These are phyloP conservation scores for Pseudomyrmex gracilis DNA, from an alignment of 1,140 invertebrate genomes.

Conservation along the genomic window DNA sequence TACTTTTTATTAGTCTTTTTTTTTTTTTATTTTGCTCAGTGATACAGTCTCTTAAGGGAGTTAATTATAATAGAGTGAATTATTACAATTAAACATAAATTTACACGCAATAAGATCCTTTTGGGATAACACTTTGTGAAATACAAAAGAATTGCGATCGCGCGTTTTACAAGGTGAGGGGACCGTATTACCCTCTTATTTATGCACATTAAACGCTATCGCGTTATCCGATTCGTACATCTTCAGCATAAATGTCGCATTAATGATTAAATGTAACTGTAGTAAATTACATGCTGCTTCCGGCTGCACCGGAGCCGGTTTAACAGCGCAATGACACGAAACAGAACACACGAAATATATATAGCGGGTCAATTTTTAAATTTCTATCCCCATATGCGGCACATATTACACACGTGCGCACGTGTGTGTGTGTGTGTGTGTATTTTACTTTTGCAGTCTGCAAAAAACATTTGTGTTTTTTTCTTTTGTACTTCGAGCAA, in stretches of 20 bases:
- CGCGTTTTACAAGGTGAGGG: background rate
- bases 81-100: background rate
- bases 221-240: slow-evolving; percentile 59
- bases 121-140: background rate
- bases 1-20: background rate
- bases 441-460: background rate
- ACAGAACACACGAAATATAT: slow-evolving; percentile 58
- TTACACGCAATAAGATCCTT: background rate
- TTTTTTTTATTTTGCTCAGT: background rate
- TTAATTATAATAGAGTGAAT: too few species aligned
- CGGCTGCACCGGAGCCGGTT: slow-evolving; percentile 30
- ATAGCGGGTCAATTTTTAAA: slow-evolving; percentile 27
- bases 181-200: slow-evolving; percentile 9
- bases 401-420: too few species aligned
- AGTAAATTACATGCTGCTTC: slow-evolving; percentile 67
- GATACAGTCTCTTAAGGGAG: background rate
- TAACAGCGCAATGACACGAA: slow-evolving; percentile 70
- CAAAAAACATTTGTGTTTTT: background rate
- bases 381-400: background rate
- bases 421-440: background rate
- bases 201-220: slow-evolving; percentile 34
- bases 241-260: slow-evolving; percentile 57
- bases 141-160: slow-evolving; percentile 11
- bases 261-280: slow-evolving; percentile 71
- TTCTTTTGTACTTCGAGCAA: background rate